Conservation (phyloP, 1,140 invertebrate genomes). For the Grapholita molesta region DNA sequence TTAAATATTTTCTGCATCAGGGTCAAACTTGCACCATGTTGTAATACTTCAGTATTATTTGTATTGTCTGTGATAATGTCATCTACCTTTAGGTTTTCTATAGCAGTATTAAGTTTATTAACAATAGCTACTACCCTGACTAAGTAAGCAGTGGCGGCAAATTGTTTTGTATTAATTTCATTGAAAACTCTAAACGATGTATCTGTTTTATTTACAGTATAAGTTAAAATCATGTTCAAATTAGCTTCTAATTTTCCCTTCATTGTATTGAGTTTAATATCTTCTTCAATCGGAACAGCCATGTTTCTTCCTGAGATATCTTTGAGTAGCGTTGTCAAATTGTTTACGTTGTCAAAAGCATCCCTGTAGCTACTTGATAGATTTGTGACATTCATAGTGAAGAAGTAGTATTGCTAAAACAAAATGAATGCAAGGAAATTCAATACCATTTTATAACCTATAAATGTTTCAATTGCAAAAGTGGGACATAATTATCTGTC, state of each 20-base stretch:
- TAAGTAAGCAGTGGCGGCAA: slow-evolving; percentile 55
- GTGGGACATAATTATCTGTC: too few species aligned
- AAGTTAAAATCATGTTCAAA: slow-evolving; percentile 46
- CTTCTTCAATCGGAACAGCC: slow-evolving; percentile 33
- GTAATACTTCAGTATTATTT: slow-evolving; percentile 37
- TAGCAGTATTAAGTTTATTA: slow-evolving; percentile 43
- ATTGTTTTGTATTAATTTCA: slow-evolving; percentile 52
- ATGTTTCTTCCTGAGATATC: slow-evolving; percentile 46
- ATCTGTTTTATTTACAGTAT: slow-evolving; percentile 44
- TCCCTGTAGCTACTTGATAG: slow-evolving; percentile 53
- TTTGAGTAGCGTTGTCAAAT: slow-evolving; percentile 41
- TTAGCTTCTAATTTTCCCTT: slow-evolving; percentile 39
- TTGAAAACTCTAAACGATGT: slow-evolving; percentile 45
- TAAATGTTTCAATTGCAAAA: too few species aligned
- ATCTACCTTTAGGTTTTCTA: slow-evolving; percentile 39
- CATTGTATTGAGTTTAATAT: slow-evolving; percentile 39
- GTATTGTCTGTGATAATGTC: slow-evolving; percentile 26
- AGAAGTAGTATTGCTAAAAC: slow-evolving; percentile 74
- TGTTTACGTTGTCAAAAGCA: slow-evolving; percentile 45
- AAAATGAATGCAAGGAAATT: neutral
- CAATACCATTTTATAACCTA: neutral
- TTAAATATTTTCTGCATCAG: slow-evolving; percentile 53
- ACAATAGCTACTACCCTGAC: slow-evolving; percentile 59
- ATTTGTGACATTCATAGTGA: slow-evolving; percentile 47
- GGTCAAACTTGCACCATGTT: slow-evolving; percentile 40